Percentiles rank a stretch among this genome's conserved stretches.
Evolutionary conservation across 2,113 vertebrate genomes (phyloP).

Genomic region (Atherinomorus stipes): DNA sequence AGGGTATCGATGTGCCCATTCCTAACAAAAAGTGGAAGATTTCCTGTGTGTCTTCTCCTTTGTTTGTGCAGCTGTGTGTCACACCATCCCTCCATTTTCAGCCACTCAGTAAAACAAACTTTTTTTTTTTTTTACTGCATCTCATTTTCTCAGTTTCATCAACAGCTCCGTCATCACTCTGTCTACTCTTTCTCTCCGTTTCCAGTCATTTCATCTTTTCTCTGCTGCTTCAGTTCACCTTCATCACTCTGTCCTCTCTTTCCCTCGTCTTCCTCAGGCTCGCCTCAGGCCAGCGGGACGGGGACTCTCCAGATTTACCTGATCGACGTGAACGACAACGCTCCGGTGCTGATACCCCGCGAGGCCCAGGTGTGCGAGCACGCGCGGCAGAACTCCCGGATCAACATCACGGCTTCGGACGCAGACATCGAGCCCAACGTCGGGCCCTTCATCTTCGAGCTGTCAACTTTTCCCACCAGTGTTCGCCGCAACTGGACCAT

Average conservation of each 20-base stretch:
- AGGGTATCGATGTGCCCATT: too few relatives aligned
- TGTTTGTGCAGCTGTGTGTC: conserved; percentile 50
- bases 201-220: conserved; percentile 36
- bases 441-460: conserved; percentile 96
- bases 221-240: conserved; percentile 32
- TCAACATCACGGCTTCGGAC: conserved; percentile 96
- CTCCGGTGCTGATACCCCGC: conserved; percentile 90
- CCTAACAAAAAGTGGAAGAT: conserved; percentile 50
- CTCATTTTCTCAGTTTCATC: conserved; percentile 47
- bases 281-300: conserved; percentile 93
- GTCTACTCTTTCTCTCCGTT: conserved; percentile 19
- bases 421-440: conserved; percentile 92
- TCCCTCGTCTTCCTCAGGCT: conserved; percentile 73
- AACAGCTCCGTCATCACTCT: conserved; percentile 14
- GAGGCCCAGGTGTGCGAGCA: conserved; percentile 95
- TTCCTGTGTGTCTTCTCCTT: conserved; percentile 43
- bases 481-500: conserved; percentile 97
- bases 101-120: conserved; percentile 38
- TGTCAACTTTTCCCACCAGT: conserved; percentile 88
- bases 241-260: conserved; percentile 20
- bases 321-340: conserved; percentile 97
- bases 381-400: conserved; percentile 84
- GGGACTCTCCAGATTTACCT: conserved; percentile 96
- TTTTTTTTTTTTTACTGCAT: neutral
- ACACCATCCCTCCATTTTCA: conserved; percentile 37